phyloP scores from a whole-genome alignment of 2,797 vertebrate species.

The Loriculus beryllinus region DNA sequence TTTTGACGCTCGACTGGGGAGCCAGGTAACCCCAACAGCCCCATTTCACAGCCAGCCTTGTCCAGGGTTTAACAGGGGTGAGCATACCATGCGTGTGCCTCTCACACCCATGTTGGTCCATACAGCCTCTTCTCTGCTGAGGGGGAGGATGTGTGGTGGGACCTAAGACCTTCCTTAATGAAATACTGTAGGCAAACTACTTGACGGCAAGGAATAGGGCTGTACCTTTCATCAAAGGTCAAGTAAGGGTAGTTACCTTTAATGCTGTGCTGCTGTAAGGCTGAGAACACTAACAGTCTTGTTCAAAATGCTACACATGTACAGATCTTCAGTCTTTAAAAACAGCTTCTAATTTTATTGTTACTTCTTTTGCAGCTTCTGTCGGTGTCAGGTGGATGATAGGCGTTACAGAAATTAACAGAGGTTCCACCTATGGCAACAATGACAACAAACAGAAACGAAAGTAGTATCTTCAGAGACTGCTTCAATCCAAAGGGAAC shows the following conservation, averaged over 20 bases:
- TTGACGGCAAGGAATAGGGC: background rate
- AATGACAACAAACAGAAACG: constrained; percentile 76
- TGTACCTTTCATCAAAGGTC: background rate
- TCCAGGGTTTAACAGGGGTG: background rate
- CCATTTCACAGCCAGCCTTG: background rate
- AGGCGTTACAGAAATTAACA: constrained; percentile 91
- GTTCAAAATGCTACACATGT: background rate
- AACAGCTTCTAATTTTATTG: background rate
- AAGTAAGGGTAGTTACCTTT: background rate
- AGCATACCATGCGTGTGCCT: rapidly evolving
- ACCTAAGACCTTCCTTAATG: background rate
- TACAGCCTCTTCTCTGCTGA: background rate
- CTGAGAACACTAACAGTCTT: background rate
- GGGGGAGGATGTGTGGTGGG: rapidly evolving
- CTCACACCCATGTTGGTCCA: background rate
- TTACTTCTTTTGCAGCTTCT: constrained; percentile 77
- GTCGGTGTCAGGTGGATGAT: constrained; percentile 94
- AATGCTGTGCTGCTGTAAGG: background rate
- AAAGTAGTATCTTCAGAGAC: constrained; percentile 67
- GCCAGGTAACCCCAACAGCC: background rate
- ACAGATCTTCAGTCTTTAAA: background rate
- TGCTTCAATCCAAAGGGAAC: constrained; percentile 55
- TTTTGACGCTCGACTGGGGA: background rate
- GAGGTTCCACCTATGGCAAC: constrained; percentile 89
- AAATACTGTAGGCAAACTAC: background rate